Evolutionary conservation across 2,888 invertebrate species (phyloP), one percentile per base, ranked within the genome.

Genomic region (Drosophila sordidapex): DNA sequence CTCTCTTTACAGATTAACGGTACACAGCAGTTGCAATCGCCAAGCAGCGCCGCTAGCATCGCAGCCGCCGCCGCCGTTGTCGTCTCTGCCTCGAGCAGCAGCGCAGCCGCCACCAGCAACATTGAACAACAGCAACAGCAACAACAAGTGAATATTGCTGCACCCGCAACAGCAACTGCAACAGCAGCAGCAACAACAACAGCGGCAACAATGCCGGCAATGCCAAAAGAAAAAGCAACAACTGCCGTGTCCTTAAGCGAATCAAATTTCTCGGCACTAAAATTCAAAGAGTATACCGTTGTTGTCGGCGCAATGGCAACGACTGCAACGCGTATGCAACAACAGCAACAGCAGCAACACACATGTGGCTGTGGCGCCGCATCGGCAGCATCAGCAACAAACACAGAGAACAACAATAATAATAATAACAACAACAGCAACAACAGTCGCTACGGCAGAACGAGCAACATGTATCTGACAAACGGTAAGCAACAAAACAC

Each of bases 211-310:
- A 93, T 93, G 93, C 93, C 93, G 92, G 92, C 93, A 82, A 93
- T 93, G 93, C 91, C 93, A 90, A 92, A 93, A 89, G 93, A 93
- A 81, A 93, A 93, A 90, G 83, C 92, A 62, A 75, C 91, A 79
- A 90, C 92, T 71, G 89, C 92, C 81, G 89, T 93, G 74, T 91
- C 93, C 77, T 76, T 93, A 77, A 90, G 76, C 78, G 93, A 93
- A 82, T 86, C 87, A 82, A 91, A 91, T 85, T 92, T 89, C 81
- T 78, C 83, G 61, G 90, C 92, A 77, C 79, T 92, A 29, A 90
- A 91, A 81, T 78, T 92, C 53, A 92, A 91, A 77, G 92, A 92
- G 61, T 78, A 87, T 60, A 57, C 72, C 51, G 74, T 71, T 46
- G 79, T 82, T 49, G 72, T 66, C 11, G 76, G 80, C 54, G 71